Evolutionary conservation across 1,140 invertebrate genomes (phyloP), one percentile per base, ranked within the genome.

Genomic region (Temnothorax nylanderi): DNA sequence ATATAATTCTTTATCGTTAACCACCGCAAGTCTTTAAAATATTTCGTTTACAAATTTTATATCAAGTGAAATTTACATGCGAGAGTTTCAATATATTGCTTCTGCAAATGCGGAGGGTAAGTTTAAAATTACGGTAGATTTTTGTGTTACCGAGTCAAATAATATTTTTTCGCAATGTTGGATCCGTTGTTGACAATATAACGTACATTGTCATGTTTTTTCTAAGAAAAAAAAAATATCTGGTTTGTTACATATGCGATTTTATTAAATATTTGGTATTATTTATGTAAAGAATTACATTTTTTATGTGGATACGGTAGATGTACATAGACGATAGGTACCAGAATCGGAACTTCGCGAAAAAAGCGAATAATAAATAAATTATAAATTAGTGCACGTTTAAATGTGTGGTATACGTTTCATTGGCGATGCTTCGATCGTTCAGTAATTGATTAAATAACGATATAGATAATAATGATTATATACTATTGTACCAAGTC

Each of bases 361-460:
- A 34, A 58, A 58, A 58, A 74, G 37, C 47, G 34, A 60, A 60
- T 75, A 75, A 75, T 84, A 84, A 84, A 84, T 84, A 75, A 84
- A 74, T 84, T 13, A 84, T 84, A 84, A 84, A 60, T 84, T 84
- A 84, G 18, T 84, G 74, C 67, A 84, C 21, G 41, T 84, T 47
- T 41, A 69, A 81, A 81, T 41, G 64, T 60, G 58, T 84, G 41
- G 34, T 74, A 58, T 84, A 84, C 69, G 80, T 84, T 75, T 84
- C 80, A 84, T 84, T 84, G 80, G 80, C 80, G 80, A 82, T 82
- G 80, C 80, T 75, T 84, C 80, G 80, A 84, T 84, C 69, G 80
- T 84, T 72, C 51, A 26, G 11, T 60, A 82, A 82, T 74, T 41
- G 41, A 49, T 37, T 74, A 49, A 60, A 60, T 78, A 47, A 84